These are phyloP conservation scores for Corydoras sp. DNA, from an alignment of 2,113 vertebrate species.

Conservation along the genomic window DNA sequence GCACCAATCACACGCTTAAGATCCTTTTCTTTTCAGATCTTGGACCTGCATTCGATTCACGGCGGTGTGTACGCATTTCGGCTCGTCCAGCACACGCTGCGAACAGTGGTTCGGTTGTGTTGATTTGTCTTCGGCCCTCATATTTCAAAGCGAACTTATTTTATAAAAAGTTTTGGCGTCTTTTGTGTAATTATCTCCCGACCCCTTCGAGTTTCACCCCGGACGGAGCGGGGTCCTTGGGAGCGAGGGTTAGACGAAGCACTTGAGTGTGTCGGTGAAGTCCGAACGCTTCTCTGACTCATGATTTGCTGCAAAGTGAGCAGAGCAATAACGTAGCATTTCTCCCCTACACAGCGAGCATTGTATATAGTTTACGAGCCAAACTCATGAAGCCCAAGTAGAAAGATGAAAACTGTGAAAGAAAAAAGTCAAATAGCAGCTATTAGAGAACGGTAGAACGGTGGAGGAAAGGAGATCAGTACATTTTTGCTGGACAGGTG, in stretches of 20 bases:
- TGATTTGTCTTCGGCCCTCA: constrained; percentile 22
- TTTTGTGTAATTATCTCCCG: background rate
- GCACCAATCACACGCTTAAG: background rate
- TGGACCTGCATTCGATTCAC: constrained; percentile 1
- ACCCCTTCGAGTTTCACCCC: background rate
- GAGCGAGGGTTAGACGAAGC: background rate
- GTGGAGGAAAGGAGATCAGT: background rate
- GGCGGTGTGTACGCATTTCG: constrained; percentile 7
- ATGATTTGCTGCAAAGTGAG: constrained; percentile 5
- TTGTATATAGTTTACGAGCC: constrained; percentile 31
- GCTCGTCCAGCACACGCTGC: constrained; percentile 4
- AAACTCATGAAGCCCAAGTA: constrained; percentile 7
- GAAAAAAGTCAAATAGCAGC: constrained; percentile 17
- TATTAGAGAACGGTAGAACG: background rate
- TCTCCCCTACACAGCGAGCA: background rate
- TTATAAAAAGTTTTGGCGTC: constrained; percentile 16
- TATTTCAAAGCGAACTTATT: constrained; percentile 32
- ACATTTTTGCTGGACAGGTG: background rate
- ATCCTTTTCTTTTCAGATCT: background rate
- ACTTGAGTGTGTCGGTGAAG: background rate
- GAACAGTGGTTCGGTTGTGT: constrained; percentile 21
- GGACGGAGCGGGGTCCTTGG: background rate
- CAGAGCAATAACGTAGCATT: constrained; percentile 8
- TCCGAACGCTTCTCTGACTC: background rate
- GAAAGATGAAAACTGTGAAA: constrained; percentile 32